These are phyloP conservation scores for Turdus rufiventris DNA, from an alignment of 2,113 vertebrate genomes.

Conservation along the genomic window DNA sequence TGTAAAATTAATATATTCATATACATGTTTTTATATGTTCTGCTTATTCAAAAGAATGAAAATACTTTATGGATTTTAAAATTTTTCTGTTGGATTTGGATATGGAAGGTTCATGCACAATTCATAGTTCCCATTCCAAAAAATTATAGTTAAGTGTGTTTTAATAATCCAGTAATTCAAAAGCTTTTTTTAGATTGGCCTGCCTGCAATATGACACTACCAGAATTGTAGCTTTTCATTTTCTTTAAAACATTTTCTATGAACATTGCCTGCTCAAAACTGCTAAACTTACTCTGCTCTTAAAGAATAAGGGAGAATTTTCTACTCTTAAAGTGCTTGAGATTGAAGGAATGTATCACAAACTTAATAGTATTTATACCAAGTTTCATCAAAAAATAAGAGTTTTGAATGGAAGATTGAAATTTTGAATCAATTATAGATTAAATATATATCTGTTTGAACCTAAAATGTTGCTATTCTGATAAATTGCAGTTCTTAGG, in stretches of 20 bases:
- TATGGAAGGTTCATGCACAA: background rate
- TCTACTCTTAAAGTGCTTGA: background rate
- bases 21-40: background rate
- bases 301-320: background rate
- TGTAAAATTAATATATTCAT: background rate
- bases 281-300: background rate
- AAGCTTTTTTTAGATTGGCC: background rate
- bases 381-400: background rate
- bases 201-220: background rate
- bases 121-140: background rate
- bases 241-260: background rate
- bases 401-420: background rate
- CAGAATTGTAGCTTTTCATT: background rate
- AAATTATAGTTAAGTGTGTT: background rate
- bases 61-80: background rate
- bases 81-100: background rate
- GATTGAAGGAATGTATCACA: background rate
- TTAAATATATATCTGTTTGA: background rate
- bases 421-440: background rate
- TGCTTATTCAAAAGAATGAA: background rate
- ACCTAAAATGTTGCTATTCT: background rate
- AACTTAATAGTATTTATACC: background rate
- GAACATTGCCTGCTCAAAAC: background rate
- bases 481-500: background rate
- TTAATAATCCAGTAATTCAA: background rate